phyloP scores from a whole-genome alignment of 30 jellyfish, hydroid and myxozoan species.

The Euphysa ruthae region DNA sequence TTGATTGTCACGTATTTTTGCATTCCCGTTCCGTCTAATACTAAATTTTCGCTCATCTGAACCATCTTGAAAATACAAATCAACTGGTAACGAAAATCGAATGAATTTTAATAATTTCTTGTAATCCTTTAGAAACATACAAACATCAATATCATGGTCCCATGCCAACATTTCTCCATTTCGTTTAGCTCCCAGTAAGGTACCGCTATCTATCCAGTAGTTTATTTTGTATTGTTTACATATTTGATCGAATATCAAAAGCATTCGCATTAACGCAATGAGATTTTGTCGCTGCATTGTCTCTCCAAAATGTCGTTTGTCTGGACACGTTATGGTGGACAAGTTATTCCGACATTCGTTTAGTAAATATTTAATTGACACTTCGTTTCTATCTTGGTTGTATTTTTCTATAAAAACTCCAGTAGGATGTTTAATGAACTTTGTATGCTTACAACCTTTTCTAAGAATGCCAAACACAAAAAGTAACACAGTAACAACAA shows the following conservation, averaged over 20 bases:
- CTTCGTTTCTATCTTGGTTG: too few species aligned
- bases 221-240: conserved; percentile 50
- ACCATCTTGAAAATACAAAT: conserved; percentile 58
- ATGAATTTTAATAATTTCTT: conserved; percentile 36
- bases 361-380: too few species aligned
- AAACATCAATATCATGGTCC: conserved; percentile 73
- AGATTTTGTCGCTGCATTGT: conserved; percentile 75
- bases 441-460: too few species aligned
- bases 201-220: conserved; percentile 80
- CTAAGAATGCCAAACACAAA: too few species aligned
- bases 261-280: conserved; percentile 46
- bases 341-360: too few species aligned
- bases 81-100: conserved; percentile 61
- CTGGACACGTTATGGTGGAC: conserved; percentile 68
- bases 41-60: conserved; percentile 38
- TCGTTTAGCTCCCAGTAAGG: conserved; percentile 69
- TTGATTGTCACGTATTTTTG: conserved; percentile 46
- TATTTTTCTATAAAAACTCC: too few species aligned
- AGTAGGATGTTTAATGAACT: too few species aligned
- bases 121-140: conserved; percentile 60
- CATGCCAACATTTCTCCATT: conserved; percentile 58
- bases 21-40: neutral
- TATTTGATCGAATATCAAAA: conserved; percentile 40
- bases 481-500: too few species aligned
- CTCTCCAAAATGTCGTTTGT: conserved; percentile 62